Conservation (phyloP, 2,113 vertebrate species). For the Chrysochloris asiatica region DNA sequence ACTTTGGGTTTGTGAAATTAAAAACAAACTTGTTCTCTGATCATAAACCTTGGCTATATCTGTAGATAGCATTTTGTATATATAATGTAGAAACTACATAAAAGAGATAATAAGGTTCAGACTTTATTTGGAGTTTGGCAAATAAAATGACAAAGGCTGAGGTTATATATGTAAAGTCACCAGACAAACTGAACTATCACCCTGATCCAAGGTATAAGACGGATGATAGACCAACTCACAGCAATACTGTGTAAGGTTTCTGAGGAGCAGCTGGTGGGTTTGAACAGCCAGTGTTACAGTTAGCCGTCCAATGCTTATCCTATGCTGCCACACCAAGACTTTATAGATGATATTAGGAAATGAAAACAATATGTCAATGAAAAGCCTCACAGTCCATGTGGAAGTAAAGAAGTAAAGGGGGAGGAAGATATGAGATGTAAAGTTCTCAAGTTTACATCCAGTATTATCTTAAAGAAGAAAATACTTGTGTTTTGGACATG, state of each 20-base stretch:
- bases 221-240: too few relatives aligned
- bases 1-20: neutral
- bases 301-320: too few relatives aligned
- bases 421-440: neutral
- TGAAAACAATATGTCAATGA: neutral
- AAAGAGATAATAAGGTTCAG: neutral
- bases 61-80: neutral
- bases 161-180: neutral
- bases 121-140: neutral
- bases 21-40: conserved; percentile 32
- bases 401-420: neutral
- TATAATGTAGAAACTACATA: neutral
- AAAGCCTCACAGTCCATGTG: neutral
- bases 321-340: too few relatives aligned
- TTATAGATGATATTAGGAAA: neutral
- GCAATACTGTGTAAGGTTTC: too few relatives aligned
- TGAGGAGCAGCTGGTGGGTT: too few relatives aligned
- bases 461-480: neutral
- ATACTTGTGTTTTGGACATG: neutral
- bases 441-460: neutral
- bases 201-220: neutral
- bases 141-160: neutral
- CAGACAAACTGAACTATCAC: neutral
- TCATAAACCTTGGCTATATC: neutral
- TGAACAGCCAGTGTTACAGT: too few relatives aligned